Conservation (phyloP, 2,113 vertebrate species). For the Azemiops feae region DNA sequence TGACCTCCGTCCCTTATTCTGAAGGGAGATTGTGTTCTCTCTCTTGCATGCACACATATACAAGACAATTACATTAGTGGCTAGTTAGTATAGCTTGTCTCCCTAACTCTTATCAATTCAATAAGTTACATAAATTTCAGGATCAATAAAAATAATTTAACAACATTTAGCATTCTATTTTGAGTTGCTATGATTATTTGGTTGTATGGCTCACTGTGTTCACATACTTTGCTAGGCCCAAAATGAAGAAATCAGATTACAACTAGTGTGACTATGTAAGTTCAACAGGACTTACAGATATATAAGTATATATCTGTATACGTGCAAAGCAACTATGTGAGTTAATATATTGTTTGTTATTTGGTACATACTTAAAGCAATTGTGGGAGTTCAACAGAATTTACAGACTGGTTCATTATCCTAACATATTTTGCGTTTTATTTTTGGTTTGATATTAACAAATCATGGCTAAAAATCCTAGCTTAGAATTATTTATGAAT, state of each 20-base stretch:
- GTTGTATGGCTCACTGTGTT: background rate
- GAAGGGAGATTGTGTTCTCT: constrained; percentile 26
- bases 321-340: background rate
- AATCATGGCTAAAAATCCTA: background rate
- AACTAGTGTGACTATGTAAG: background rate
- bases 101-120: background rate
- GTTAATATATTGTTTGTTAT: background rate
- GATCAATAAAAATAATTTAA: background rate
- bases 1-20: constrained; percentile 1
- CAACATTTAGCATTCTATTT: background rate
- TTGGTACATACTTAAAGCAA: background rate
- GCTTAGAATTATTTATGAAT: background rate
- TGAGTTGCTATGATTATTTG: background rate
- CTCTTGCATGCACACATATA: background rate
- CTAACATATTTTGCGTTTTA: background rate
- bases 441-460: background rate
- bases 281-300: background rate
- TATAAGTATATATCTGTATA: too few relatives aligned
- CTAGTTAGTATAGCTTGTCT: background rate
- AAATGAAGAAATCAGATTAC: background rate
- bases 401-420: background rate
- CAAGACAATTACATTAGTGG: background rate
- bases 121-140: background rate
- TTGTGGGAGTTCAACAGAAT: background rate
- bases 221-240: background rate